Conservation (phyloP, 2,113 vertebrate genomes). For the Tringa solitaria region DNA sequence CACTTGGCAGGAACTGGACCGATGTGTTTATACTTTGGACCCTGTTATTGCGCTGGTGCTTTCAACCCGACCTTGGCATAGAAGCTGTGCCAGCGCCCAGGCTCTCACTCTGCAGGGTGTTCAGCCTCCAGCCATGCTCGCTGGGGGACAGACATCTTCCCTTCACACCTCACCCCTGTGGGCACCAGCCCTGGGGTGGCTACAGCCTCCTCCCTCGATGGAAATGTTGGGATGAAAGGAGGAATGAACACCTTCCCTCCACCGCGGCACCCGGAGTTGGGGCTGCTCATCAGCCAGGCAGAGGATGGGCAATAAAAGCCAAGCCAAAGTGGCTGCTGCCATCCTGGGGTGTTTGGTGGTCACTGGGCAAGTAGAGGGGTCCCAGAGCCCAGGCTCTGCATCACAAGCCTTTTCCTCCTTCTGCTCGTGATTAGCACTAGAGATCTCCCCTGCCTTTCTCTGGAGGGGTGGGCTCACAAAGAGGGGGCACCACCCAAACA, state of each 20-base stretch:
- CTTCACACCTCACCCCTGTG: no score
- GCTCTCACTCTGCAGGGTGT: accelerated
- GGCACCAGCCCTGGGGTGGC: accelerated
- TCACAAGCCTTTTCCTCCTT: neutral
- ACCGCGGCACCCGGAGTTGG: accelerated
- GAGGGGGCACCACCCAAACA: accelerated
- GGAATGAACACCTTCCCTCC: neutral
- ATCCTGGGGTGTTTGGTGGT: neutral
- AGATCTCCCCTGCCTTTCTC: neutral
- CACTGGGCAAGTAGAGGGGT: neutral
- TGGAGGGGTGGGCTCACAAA: neutral
- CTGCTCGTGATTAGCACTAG: neutral
- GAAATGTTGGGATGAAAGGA: accelerated
- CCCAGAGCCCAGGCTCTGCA: neutral
- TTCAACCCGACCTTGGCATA: neutral
- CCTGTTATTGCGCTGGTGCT: neutral
- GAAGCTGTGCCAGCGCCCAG: neutral
- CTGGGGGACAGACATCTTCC: neutral
- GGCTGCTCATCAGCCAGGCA: neutral
- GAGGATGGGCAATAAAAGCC: no score
- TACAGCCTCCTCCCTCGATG: neutral
- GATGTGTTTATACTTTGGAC: neutral
- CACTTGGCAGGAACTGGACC: neutral
- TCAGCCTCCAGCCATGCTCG: neutral
- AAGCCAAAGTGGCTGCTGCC: neutral